Evolutionary conservation across 2,797 vertebrate species (phyloP), one percentile per base, ranked within the genome.

Genomic region (Thunnus albacares): DNA sequence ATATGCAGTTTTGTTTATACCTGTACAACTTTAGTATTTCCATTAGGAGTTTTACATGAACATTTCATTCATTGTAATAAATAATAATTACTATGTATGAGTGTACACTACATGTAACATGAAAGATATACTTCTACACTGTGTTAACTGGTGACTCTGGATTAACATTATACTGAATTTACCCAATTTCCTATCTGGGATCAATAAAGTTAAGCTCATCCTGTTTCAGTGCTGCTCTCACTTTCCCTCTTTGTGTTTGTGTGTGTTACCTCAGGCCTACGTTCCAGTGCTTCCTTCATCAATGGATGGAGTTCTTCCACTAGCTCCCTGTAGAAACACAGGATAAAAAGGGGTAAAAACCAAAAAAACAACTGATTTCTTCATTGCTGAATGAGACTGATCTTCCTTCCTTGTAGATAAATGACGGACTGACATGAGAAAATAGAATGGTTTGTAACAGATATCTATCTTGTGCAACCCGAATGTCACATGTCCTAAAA

Each of bases 261-360:
- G 55, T 70, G 2, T 75, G 20, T 86, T 85, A 96, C 96, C 96
- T 96, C 96, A 17, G 96, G 96, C 59, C 98, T 96, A 74, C 98
- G 96, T 88, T 99, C 98, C 81, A 99, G 94, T 8, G 98, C 98
- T 93, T 99, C 98, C 90, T 99, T 99, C 98, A 99, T 99, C 79
- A 99, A 83, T 5, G 98, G 98, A 84, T 99, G 98, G 68, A 99
- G 97, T 88, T 99, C 98, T 95, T 99, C 98, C 4, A 99, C 97
- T 14, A 99, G 92, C 76, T 96, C 96, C 69, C 96, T 96, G 72
- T 47, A 55, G 75, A 82, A 43, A 90, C 26, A 87, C 45, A 79
- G 15, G 18, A 77, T 41, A 30, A 81, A 38, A 73, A 13, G 15
- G 12, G 2, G 7, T 0, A 1, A 41, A 13, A 43, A 38, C 4